Conservation (phyloP, 2,113 vertebrate species). For the Rissa tridactyla region DNA sequence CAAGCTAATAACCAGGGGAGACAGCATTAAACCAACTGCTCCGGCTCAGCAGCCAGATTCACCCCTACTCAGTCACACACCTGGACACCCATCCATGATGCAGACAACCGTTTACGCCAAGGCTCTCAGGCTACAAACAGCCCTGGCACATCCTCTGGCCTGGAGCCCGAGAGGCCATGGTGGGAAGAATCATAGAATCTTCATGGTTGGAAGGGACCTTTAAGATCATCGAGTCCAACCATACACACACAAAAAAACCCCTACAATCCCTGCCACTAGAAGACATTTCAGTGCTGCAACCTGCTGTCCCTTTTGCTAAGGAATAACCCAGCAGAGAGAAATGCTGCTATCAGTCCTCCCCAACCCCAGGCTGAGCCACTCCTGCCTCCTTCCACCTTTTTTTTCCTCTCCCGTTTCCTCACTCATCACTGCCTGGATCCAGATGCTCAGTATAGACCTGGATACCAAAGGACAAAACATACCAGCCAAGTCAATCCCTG, state of each 20-base stretch:
- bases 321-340: background rate
- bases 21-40: background rate
- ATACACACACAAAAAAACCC: no score
- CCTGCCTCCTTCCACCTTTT: background rate
- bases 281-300: background rate
- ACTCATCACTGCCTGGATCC: background rate
- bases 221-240: no score
- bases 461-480: background rate
- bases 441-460: background rate
- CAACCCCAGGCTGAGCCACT: background rate
- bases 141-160: background rate
- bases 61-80: background rate
- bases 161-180: background rate
- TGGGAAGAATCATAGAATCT: background rate
- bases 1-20: background rate
- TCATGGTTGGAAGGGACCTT: no score
- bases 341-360: background rate
- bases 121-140: background rate
- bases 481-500: background rate
- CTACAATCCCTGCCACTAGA: background rate
- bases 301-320: background rate
- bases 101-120: background rate
- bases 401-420: background rate
- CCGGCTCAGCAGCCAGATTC: background rate
- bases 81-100: background rate